phyloP scores from a whole-genome alignment of 2,888 invertebrate species.

The Iselma pallidipennis region DNA sequence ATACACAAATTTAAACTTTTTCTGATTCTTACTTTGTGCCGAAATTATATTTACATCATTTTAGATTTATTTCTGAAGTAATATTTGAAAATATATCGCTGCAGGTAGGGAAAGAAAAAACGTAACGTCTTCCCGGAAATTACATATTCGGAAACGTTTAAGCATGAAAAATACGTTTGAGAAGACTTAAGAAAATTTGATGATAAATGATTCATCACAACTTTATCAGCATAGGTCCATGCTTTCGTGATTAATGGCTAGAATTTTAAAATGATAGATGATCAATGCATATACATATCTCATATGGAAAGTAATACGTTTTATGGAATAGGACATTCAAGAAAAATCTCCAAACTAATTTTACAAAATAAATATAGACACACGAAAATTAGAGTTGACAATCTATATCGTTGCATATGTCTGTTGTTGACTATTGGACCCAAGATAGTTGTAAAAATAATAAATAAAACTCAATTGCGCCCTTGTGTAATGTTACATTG shows the following conservation, averaged over 20 bases:
- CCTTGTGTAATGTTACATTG: not conserved
- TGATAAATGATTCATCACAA: constrained; percentile 15
- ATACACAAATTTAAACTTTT: too few species aligned
- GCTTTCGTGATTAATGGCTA: constrained; percentile 8
- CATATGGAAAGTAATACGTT: not conserved
- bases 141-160: not conserved
- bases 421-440: not conserved
- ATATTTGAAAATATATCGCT: not conserved
- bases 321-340: too few species aligned
- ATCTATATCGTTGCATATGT: too few species aligned
- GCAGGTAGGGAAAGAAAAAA: too few species aligned
- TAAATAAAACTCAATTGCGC: not conserved
- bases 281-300: not conserved
- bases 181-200: constrained; percentile 5
- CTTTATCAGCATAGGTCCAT: constrained; percentile 7
- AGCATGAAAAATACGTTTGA: not conserved
- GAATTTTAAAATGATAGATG: constrained; percentile 7
- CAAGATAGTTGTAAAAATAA: not conserved
- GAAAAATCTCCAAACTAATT: too few species aligned
- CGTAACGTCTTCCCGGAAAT: too few species aligned
- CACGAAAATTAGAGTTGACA: too few species aligned
- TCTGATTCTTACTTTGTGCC: too few species aligned
- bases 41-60: too few species aligned
- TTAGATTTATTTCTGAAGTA: too few species aligned
- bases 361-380: too few species aligned